phyloP scores from a whole-genome alignment of 2,113 vertebrate genomes.

The Trinectes maculatus region DNA sequence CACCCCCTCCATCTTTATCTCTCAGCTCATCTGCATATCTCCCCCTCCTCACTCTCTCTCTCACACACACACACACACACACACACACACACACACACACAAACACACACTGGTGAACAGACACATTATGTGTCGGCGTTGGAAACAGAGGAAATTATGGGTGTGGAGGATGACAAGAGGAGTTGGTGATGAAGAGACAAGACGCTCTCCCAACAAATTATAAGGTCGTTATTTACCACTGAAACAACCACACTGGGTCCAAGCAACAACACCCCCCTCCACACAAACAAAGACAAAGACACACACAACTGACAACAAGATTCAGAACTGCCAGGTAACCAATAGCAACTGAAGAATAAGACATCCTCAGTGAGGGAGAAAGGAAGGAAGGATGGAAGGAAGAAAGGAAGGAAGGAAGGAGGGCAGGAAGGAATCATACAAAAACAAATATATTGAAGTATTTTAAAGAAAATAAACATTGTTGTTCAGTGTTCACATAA shows the following conservation, averaged over 20 bases:
- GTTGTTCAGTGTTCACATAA: too few relatives aligned
- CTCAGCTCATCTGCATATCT: conserved; percentile 51
- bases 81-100: conserved; percentile 26
- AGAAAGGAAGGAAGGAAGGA: conserved; percentile 37
- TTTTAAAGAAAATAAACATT: too few relatives aligned
- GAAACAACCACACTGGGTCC: conserved; percentile 33
- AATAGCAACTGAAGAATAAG: conserved; percentile 78
- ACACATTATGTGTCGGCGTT: conserved; percentile 52
- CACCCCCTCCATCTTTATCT: conserved; percentile 56
- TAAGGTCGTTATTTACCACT: conserved; percentile 8
- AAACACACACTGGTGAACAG: too few relatives aligned
- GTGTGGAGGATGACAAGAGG: conserved; percentile 43
- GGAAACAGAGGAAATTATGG: conserved; percentile 58
- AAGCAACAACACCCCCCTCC: not conserved
- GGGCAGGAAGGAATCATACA: conserved; percentile 22
- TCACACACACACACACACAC: conserved; percentile 1
- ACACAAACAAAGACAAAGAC: too few relatives aligned
- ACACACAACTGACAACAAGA: conserved; percentile 77
- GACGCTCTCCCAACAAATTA: conserved; percentile 47
- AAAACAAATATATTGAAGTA: too few relatives aligned
- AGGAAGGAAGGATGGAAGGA: conserved; percentile 41
- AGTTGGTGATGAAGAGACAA: conserved; percentile 49
- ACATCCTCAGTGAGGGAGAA: conserved; percentile 44
- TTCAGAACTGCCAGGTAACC: conserved; percentile 75
- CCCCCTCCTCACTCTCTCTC: conserved; percentile 1